Percentiles rank a stretch among this genome's conserved stretches.
phyloP scores from a whole-genome alignment of 2,113 vertebrate genomes.

The Zingel zingel region DNA sequence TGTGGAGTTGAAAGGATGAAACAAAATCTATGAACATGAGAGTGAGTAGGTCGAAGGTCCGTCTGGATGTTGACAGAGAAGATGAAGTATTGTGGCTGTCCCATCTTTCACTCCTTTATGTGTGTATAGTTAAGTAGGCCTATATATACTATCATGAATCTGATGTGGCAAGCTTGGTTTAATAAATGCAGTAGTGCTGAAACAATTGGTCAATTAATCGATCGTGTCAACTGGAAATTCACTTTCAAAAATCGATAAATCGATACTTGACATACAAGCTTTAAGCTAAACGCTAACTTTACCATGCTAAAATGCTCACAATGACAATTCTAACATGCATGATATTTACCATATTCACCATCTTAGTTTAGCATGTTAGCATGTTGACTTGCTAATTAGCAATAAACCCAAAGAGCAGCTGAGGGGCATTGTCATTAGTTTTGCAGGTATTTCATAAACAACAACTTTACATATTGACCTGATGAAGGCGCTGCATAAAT shows the following conservation, averaged over 20 bases:
- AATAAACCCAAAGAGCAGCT: no score
- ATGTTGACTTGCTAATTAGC: background rate
- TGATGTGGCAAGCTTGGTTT: background rate
- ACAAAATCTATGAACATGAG: constrained; percentile 26
- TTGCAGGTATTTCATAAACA: no score
- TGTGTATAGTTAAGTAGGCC: background rate
- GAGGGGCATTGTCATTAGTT: no score
- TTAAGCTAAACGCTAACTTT: background rate
- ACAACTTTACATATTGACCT: no score
- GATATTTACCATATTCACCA: no score
- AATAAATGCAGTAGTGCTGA: background rate
- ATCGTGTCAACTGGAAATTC: background rate
- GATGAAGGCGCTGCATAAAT: no score
- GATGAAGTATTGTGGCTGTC: background rate
- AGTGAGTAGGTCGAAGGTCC: background rate
- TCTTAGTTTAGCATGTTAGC: background rate
- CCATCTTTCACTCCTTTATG: background rate
- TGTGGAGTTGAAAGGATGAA: constrained; percentile 11
- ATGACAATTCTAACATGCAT: no score
- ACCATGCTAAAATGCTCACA: background rate
- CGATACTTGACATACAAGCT: background rate
- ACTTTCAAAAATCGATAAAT: background rate
- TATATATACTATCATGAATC: background rate
- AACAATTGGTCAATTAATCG: background rate
- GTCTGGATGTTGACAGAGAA: constrained; percentile 17